These are phyloP conservation scores for Hypotaenidia philippensis DNA, from an alignment of 2,797 vertebrate genomes.

Conservation along the genomic window DNA sequence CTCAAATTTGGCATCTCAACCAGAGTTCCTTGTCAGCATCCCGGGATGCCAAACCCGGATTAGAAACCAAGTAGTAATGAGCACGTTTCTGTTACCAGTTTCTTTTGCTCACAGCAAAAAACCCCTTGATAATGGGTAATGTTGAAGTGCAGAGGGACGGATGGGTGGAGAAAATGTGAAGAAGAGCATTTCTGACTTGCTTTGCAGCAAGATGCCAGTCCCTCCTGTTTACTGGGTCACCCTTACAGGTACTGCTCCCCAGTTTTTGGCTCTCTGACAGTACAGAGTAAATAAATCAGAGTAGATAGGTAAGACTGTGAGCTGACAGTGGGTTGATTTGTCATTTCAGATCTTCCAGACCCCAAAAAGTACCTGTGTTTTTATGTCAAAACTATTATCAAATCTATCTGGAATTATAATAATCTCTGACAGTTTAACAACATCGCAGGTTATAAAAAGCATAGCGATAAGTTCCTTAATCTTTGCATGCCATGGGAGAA, in stretches of 20 bases:
- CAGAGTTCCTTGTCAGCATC: neutral
- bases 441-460: conserved; percentile 5
- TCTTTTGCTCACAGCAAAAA: neutral
- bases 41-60: neutral
- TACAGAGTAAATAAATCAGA: conserved; percentile 30
- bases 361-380: conserved; percentile 29
- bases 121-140: accelerated
- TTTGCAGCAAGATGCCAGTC: neutral
- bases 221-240: neutral
- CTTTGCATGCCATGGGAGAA: neutral
- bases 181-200: neutral
- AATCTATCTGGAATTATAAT: conserved; percentile 30
- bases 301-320: neutral
- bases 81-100: neutral
- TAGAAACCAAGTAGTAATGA: neutral
- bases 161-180: neutral
- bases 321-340: conserved; percentile 41
- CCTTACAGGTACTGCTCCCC: neutral
- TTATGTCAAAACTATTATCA: conserved; percentile 48
- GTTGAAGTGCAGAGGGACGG: neutral
- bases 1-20: neutral
- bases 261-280: neutral
- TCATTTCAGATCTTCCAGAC: neutral
- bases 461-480: neutral
- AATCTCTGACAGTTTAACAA: conserved; percentile 32